Evolutionary conservation across 2,888 invertebrate species (phyloP), one percentile per base, ranked within the genome.

Genomic region (Suillia variegata): DNA sequence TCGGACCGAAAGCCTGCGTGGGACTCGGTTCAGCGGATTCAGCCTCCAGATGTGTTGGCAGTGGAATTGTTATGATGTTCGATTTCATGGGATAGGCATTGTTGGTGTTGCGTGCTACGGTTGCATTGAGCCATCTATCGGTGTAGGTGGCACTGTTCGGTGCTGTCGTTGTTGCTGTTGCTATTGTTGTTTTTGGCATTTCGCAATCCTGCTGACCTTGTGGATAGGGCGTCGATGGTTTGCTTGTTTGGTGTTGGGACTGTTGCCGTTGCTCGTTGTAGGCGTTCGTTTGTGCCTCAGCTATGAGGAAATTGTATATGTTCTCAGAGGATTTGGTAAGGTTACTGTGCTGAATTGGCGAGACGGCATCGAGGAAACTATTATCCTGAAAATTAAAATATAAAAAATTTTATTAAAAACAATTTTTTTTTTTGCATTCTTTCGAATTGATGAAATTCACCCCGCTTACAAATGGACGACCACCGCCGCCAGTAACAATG

Each of bases 1-100:
- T 84, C 0, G 85, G 85, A 0, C 86, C 86, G 69, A 86, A 86
- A 0, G 85, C 85, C 60, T 83, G 84, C 0, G 80, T 77, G 21
- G 82, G 75, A 68, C 81, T 76, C 3, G 78, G 76, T 48, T 80
- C 76, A 1, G 77, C 77, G 1, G 79, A 78, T 13, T 80, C 79
- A 2, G 71, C 67, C 62, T 80, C 80, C 61, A 77, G 60, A 34
- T 79, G 80, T 33, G 79, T 75, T 3, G 80, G 76, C 61, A 80
- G 60, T 33, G 74, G 73, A 49, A 74, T 58, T 0, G 71, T 62
- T 12, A 74, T 71, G 4, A 70, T 61, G 26, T 70, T 71, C 0
- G 65, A 61, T 57, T 75, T 76, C 42, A 65, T 62, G 21, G 63
- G 70, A 45, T 58, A 56, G 3, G 65, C 54, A 12, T 62, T 62